Evolutionary conservation across 1,140 invertebrate species (phyloP).

Genomic region (Formica exsecta): DNA sequence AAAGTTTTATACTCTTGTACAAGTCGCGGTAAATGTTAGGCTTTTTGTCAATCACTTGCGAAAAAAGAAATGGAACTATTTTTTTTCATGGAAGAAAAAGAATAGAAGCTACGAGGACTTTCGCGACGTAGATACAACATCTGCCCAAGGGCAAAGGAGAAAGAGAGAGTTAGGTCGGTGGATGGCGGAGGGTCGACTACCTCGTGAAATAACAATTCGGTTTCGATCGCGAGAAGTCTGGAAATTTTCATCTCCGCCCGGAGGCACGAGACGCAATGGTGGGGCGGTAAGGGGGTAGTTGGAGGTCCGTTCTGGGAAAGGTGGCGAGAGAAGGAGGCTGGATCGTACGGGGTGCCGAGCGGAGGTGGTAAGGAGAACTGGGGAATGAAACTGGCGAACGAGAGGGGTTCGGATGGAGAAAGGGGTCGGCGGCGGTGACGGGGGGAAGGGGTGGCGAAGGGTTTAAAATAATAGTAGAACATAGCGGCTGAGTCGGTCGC

Average conservation of each 20-base stretch:
- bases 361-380: slow-evolving; percentile 72
- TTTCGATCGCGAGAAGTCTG: slow-evolving; percentile 78
- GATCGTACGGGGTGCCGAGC: slow-evolving; percentile 65
- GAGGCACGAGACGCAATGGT: slow-evolving; percentile 66
- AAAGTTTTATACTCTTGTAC: not conserved
- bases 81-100: slow-evolving; percentile 19
- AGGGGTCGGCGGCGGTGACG: slow-evolving; percentile 35
- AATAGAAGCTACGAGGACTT: slow-evolving; percentile 59
- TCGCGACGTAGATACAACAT: slow-evolving; percentile 50
- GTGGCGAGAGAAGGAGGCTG: slow-evolving; percentile 61
- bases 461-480: slow-evolving; percentile 84
- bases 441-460: slow-evolving; percentile 71
- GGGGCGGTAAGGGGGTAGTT: slow-evolving; percentile 38
- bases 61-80: not conserved
- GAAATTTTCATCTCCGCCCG: slow-evolving; percentile 77
- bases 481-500: slow-evolving; percentile 79
- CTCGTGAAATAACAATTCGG: slow-evolving; percentile 79
- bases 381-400: slow-evolving; percentile 73
- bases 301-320: slow-evolving; percentile 60
- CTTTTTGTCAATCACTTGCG: slow-evolving; percentile 35
- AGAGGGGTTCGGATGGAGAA: slow-evolving; percentile 68
- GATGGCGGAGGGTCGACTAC: slow-evolving; percentile 70
- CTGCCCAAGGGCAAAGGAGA: slow-evolving; percentile 73
- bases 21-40: slow-evolving; percentile 9
- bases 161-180: slow-evolving; percentile 67